phyloP scores from a whole-genome alignment of 2,888 invertebrate species.

The Chrysolina haemoptera region DNA sequence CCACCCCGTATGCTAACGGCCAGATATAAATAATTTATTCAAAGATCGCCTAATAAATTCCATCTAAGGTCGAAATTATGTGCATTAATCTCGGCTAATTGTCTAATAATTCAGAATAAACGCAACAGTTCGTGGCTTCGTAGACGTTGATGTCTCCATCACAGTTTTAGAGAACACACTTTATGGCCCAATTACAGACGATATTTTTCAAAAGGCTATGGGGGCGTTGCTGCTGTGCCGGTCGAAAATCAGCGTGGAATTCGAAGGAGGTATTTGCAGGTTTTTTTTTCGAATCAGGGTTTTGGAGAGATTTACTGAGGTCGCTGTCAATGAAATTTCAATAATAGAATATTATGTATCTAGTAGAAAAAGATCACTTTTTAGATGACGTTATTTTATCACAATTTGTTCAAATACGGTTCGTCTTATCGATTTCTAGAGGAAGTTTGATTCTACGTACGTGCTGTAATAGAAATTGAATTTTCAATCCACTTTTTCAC shows the following conservation, averaged over 20 bases:
- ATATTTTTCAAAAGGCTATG: constrained; percentile 28
- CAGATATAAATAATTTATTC: constrained; percentile 29
- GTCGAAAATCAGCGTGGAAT: constrained; percentile 13
- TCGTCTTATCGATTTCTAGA: too few species aligned
- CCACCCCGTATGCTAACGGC: constrained; percentile 28
- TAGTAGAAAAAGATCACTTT: too few species aligned
- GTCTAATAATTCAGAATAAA: constrained; percentile 65
- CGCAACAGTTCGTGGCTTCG: constrained; percentile 62
- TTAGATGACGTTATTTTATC: too few species aligned
- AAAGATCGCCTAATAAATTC: constrained; percentile 56
- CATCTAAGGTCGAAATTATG: constrained; percentile 63
- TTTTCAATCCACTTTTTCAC: too few species aligned
- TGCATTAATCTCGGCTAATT: constrained; percentile 66
- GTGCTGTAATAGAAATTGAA: too few species aligned
- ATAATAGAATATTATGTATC: too few species aligned
- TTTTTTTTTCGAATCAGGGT: not conserved
- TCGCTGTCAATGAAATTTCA: too few species aligned
- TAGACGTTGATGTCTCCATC: constrained; percentile 66
- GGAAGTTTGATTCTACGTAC: too few species aligned
- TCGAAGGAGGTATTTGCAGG: not conserved
- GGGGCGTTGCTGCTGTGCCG: constrained; percentile 12
- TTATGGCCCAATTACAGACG: constrained; percentile 54
- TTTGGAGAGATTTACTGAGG: too few species aligned
- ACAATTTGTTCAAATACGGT: too few species aligned
- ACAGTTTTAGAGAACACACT: constrained; percentile 51